phyloP scores from a whole-genome alignment of 2,888 invertebrate species.

The Chelonus formosanus region DNA sequence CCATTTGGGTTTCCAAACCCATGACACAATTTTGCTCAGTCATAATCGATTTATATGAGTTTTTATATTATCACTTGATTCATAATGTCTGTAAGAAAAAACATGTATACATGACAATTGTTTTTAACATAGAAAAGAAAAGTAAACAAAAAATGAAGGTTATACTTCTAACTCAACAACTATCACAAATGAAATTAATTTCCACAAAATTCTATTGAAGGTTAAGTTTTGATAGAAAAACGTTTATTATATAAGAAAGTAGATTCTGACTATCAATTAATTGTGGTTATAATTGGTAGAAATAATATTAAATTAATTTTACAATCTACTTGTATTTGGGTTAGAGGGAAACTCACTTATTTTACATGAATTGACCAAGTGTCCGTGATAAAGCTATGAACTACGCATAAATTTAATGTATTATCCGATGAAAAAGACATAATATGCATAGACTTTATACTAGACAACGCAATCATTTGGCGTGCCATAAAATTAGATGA shows the following conservation, averaged over 20 bases:
- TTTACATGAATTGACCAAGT: conserved; percentile 49
- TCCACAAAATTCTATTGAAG: no score
- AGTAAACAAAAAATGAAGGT: no score
- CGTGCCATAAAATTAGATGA: conserved; percentile 59
- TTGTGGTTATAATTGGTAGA: conserved; percentile 56
- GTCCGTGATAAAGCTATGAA: conserved; percentile 47
- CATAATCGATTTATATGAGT: conserved; percentile 35
- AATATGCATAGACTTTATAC: conserved; percentile 50
- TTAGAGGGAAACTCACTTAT: conserved; percentile 46
- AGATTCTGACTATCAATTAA: conserved; percentile 37
- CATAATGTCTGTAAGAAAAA: background rate
- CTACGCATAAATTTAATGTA: conserved; percentile 54
- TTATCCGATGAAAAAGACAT: conserved; percentile 57
- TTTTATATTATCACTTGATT: conserved; percentile 16
- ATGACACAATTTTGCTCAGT: conserved; percentile 48
- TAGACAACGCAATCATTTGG: conserved; percentile 60
- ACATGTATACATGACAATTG: conserved; percentile 45
- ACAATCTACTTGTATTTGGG: conserved; percentile 52
- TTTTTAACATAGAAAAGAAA: no score
- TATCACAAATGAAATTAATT: no score
- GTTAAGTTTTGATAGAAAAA: no score
- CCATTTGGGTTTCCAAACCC: conserved; percentile 68
- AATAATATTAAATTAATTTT: conserved; percentile 45
- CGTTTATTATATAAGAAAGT: no score
- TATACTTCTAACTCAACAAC: no score